phyloP scores from a whole-genome alignment of 2,113 vertebrate species.

The Balaeniceps rex region DNA sequence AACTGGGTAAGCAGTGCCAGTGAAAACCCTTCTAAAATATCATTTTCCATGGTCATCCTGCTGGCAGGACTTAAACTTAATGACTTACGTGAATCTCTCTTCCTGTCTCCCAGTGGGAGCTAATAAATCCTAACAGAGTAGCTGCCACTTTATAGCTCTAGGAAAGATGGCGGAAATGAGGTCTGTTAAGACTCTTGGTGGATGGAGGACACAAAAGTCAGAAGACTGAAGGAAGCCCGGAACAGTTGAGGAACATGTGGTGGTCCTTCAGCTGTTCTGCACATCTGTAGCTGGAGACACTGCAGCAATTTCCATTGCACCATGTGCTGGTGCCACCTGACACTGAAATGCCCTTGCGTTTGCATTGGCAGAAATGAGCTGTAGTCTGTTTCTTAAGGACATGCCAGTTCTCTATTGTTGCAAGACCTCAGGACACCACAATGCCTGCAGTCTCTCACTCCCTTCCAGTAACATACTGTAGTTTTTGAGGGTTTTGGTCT shows the following conservation, averaged over 20 bases:
- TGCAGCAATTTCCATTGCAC: background rate
- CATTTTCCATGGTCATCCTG: background rate
- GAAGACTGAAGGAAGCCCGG: background rate
- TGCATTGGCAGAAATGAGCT: background rate
- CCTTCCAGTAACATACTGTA: background rate
- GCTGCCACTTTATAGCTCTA: background rate
- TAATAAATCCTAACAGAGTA: background rate
- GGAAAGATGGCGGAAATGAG: constrained; percentile 11
- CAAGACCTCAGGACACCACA: background rate
- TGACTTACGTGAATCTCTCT: constrained; percentile 39
- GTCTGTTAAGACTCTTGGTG: background rate
- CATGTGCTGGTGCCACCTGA: background rate
- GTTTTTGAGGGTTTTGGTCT: background rate
- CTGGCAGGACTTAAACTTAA: constrained; percentile 5
- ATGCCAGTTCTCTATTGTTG: background rate
- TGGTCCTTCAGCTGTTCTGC: background rate
- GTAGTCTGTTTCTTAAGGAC: background rate
- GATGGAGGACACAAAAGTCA: background rate
- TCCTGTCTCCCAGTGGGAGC: background rate
- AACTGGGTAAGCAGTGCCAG: constrained; percentile 13
- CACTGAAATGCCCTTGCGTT: background rate
- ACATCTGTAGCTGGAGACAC: background rate
- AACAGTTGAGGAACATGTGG: background rate
- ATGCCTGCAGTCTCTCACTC: background rate
- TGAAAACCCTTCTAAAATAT: constrained; percentile 37